phyloP scores from a whole-genome alignment of 2,113 vertebrate species.

The Aspiorhynchus laticeps region DNA sequence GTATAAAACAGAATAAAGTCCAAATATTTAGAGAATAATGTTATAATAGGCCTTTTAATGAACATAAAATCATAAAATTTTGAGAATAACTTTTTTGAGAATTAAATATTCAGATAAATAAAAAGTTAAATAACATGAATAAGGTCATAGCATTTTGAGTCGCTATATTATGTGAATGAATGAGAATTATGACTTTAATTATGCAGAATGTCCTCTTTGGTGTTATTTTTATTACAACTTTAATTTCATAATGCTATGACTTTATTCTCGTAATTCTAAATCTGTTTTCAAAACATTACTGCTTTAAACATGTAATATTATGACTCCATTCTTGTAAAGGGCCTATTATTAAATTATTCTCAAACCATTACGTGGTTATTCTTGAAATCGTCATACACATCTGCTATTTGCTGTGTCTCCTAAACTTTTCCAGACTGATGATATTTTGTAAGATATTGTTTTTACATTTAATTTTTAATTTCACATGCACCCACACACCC shows the following conservation, averaged over 20 bases:
- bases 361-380: not conserved
- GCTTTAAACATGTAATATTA: not conserved
- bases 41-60: not conserved
- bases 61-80: not conserved
- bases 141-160: not conserved
- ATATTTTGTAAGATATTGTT: not conserved
- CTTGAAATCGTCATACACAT: not conserved
- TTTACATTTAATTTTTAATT: not conserved
- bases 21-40: not conserved
- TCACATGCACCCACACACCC: not conserved
- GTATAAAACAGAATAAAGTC: not conserved
- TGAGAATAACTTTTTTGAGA: not conserved
- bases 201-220: not conserved
- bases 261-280: not conserved
- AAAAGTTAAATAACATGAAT: not conserved
- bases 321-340: not conserved
- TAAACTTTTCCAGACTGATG: constrained; percentile 14
- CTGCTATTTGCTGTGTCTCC: not conserved
- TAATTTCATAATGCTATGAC: not conserved
- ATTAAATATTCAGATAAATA: not conserved
- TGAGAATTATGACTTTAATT: not conserved
- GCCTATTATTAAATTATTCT: not conserved
- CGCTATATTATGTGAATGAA: not conserved
- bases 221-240: not conserved
- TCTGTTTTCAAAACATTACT: not conserved